A percentile compares a stretch with the other conserved stretches of the same genome.
phyloP scores from a whole-genome alignment of 2,888 invertebrate species.

The Dyspetes luteomarginatus region DNA sequence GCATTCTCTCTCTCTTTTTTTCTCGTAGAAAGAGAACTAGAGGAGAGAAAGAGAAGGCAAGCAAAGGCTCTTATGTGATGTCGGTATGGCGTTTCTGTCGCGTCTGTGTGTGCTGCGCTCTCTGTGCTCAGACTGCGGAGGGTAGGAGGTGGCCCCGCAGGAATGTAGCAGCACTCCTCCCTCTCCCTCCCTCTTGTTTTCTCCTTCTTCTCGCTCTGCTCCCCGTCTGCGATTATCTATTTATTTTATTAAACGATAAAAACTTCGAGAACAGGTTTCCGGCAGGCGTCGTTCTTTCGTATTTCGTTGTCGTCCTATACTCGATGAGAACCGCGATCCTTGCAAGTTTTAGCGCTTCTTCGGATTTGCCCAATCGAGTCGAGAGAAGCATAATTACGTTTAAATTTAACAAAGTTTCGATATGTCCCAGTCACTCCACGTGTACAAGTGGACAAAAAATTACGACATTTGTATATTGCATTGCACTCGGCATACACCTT shows the following conservation, averaged over 20 bases:
- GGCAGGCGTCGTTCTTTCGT: constrained; percentile 70
- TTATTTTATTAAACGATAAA: constrained; percentile 81
- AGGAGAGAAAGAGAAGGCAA: constrained; percentile 40
- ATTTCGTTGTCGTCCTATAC: constrained; percentile 25
- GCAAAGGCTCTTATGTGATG: constrained; percentile 45
- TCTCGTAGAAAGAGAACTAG: constrained; percentile 10
- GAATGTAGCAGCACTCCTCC: constrained; percentile 73
- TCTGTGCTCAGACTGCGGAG: constrained; percentile 29
- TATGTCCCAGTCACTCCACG: no score
- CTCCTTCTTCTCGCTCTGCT: constrained; percentile 25
- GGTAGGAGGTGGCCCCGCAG: constrained; percentile 71
- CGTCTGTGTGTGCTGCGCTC: constrained; percentile 17
- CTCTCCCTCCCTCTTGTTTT: not conserved
- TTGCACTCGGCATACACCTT: no score
- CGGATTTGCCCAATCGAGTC: not conserved
- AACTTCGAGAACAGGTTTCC: constrained; percentile 78
- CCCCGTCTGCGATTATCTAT: constrained; percentile 76
- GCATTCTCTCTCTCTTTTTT: not conserved
- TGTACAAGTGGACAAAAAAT: no score
- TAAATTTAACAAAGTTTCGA: no score
- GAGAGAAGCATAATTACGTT: not conserved
- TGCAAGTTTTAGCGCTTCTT: not conserved
- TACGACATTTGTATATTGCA: no score
- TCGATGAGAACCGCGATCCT: constrained; percentile 25
- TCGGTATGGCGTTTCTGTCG: constrained; percentile 34